Percentiles rank a stretch among this genome's conserved stretches.
Conservation (phyloP, 2,113 vertebrate species). For the Platanista minor region DNA sequence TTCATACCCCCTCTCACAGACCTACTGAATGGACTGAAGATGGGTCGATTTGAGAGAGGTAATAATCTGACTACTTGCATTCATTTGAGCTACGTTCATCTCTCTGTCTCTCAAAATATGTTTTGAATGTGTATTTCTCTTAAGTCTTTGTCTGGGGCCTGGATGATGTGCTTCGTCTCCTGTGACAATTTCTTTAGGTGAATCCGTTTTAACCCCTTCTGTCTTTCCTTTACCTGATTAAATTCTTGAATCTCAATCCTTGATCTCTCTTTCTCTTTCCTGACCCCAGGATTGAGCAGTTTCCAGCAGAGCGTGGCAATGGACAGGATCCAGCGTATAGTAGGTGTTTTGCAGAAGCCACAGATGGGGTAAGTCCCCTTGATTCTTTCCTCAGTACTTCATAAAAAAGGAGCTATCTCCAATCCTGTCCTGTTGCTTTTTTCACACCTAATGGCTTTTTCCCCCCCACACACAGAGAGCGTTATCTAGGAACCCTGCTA, state of each 20-base stretch:
- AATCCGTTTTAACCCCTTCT: neutral
- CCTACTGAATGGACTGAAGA: constrained; percentile 90
- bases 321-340: constrained; percentile 94
- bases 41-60: constrained; percentile 91
- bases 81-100: neutral
- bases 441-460: neutral
- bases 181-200: neutral
- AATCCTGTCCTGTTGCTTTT: neutral
- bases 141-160: neutral
- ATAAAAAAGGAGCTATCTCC: neutral
- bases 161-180: neutral
- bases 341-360: constrained; percentile 92
- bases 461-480: constrained; percentile 83
- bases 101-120: neutral
- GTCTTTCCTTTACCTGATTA: neutral
- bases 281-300: constrained; percentile 86
- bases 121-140: neutral
- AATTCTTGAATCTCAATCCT: neutral
- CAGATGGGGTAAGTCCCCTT: constrained; percentile 86
- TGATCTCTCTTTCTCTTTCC: neutral
- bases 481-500: constrained; percentile 89
- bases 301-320: constrained; percentile 97
- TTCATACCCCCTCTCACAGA: constrained; percentile 90
- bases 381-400: neutral
- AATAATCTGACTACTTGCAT: constrained; percentile 17